Evolutionary conservation across 2,888 invertebrate genomes (phyloP).

Genomic region (Apantesis nais): DNA sequence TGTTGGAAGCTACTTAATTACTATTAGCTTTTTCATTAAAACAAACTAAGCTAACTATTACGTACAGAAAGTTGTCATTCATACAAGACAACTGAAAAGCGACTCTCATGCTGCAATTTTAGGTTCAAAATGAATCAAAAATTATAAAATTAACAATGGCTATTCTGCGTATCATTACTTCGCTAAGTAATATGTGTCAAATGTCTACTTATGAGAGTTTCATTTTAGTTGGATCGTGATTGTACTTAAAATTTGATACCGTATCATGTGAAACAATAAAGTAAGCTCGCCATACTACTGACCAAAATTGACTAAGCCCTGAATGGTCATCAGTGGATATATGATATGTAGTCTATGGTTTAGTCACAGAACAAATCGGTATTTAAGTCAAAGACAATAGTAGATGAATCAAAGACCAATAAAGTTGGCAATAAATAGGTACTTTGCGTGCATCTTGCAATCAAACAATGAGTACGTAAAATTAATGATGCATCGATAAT

Average conservation of each 20-base stretch:
- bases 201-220: neutral
- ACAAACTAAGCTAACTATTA: neutral
- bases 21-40: neutral
- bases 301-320: neutral
- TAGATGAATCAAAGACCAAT: conserved; percentile 13
- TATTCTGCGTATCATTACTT: neutral
- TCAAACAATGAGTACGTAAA: conserved; percentile 30
- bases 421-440: conserved; percentile 16
- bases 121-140: neutral
- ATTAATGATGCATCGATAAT: conserved; percentile 20
- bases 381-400: conserved; percentile 20
- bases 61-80: neutral
- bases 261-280: neutral
- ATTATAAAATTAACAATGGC: neutral
- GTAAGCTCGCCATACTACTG: neutral
- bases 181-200: neutral
- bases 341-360: conserved; percentile 5
- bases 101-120: neutral
- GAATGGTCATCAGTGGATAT: neutral
- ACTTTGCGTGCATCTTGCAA: conserved; percentile 26
- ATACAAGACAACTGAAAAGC: neutral
- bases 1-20: neutral
- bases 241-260: neutral
- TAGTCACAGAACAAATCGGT: neutral
- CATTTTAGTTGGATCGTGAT: neutral